These are phyloP conservation scores for Paracentrotus lividus DNA, from an alignment of 53 echinoderm and acorn worm genomes.

Conservation along the genomic window DNA sequence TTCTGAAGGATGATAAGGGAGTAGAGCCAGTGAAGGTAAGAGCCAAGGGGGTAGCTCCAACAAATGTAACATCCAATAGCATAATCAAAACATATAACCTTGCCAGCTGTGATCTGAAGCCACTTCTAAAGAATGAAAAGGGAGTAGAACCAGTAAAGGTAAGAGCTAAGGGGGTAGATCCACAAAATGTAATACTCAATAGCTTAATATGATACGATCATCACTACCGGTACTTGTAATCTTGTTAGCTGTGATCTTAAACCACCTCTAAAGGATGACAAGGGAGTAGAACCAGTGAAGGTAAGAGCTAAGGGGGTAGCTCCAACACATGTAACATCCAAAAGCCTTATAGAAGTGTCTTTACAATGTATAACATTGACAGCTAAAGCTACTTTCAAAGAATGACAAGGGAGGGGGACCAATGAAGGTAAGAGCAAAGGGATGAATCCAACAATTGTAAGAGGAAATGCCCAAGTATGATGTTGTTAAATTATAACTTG, in stretches of 20 bases:
- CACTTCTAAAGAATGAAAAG: constrained; percentile 80
- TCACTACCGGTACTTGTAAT: constrained; percentile 93
- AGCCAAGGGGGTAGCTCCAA: constrained; percentile 66
- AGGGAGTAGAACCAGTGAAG: constrained; percentile 82
- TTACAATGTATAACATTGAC: too few species aligned
- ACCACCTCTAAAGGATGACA: constrained; percentile 74
- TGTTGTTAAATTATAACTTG: too few species aligned
- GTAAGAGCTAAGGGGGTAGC: constrained; percentile 47
- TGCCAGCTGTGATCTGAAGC: constrained; percentile 83
- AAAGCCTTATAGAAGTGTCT: too few species aligned
- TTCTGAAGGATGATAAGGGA: constrained; percentile 84
- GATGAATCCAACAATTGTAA: neutral
- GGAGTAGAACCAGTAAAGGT: constrained; percentile 84
- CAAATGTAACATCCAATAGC: too few species aligned
- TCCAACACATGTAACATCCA: too few species aligned
- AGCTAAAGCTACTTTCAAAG: too few species aligned
- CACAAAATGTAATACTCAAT: constrained; percentile 17
- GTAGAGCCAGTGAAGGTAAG: constrained; percentile 82
- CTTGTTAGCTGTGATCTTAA: constrained; percentile 86
- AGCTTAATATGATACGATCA: constrained; percentile 84
- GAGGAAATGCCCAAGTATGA: constrained; percentile 78
- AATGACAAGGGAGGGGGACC: too few species aligned
- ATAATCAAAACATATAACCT: constrained; percentile 95
- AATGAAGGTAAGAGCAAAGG: neutral
- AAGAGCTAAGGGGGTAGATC: neutral